Evolutionary conservation across 2,797 vertebrate species (phyloP).

Genomic region (Fistularia commersonii): DNA sequence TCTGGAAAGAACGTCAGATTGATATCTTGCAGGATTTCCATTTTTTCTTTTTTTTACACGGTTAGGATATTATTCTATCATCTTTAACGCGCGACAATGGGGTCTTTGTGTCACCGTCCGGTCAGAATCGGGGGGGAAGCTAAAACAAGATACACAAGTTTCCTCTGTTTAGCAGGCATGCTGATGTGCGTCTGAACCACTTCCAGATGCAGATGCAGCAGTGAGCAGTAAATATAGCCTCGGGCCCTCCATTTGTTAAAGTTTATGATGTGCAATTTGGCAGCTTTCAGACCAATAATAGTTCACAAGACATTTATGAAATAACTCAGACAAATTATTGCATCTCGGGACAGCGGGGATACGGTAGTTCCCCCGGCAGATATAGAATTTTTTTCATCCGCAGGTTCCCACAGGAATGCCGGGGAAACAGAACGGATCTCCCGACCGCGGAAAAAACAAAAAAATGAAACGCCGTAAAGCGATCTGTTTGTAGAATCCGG

Average conservation of each 20-base stretch:
- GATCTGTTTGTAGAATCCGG: no score
- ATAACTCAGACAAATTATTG: slow-evolving; percentile 43
- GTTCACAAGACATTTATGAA: slow-evolving; percentile 57
- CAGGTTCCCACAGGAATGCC: slow-evolving; percentile 21
- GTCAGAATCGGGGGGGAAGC: slow-evolving; percentile 9
- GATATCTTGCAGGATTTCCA: no score
- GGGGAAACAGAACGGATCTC: slow-evolving; percentile 14
- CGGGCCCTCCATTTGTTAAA: slow-evolving; percentile 43
- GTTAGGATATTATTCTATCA: slow-evolving; percentile 22
- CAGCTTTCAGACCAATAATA: slow-evolving; percentile 42
- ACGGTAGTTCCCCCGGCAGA: slow-evolving; percentile 16
- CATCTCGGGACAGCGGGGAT: slow-evolving; percentile 17
- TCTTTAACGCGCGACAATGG: slow-evolving; percentile 12
- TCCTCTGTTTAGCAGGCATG: slow-evolving; percentile 3
- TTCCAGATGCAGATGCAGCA: slow-evolving; percentile 32
- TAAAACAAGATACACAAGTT: slow-evolving; percentile 11
- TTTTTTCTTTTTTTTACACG: neutral
- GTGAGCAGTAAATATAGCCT: slow-evolving; percentile 42
- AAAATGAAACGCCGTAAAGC: neutral
- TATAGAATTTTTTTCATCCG: slow-evolving; percentile 28
- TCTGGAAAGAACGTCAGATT: no score
- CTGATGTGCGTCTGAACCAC: slow-evolving; percentile 22
- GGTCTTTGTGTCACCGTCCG: slow-evolving; percentile 8
- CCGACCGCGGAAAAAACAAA: slow-evolving; percentile 11
- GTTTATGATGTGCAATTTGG: slow-evolving; percentile 54